Base-by-base conservation (phyloP, 2,113 vertebrate species). In the Pogonocichla stellata region DNA sequence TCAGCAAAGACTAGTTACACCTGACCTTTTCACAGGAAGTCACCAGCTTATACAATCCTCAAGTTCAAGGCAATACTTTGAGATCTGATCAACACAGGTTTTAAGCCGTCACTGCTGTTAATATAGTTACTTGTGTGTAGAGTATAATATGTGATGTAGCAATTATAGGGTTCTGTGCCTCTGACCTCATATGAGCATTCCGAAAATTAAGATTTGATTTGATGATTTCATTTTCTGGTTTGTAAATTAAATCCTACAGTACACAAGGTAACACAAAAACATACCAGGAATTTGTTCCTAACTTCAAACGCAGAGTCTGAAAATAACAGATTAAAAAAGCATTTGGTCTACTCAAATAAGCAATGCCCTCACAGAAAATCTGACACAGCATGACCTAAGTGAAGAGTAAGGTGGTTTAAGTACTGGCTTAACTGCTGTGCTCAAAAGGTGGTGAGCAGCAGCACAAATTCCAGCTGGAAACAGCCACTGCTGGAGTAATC, bases 1-100 rank as follows among this genome's bases (percentile, higher is more conserved):
- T 65, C 14, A 3, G 43, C 34, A 86, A 51, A 61, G 65, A 81
- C 43, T 33, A 82, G 45, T 56, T 77, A 62, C 67, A 83, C 50
- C 18, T 86, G 75, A 19, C 34, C 64, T 66, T 64, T 29, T 24
- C 64, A 89, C 42, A 80, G 75, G 54, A 95, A 96, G 77, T 14
- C 73, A 74, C 18, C 29, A 89, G 64, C 34, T 77, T 73, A 70
- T 28, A 70, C 23, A 48, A 20, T 23, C 45, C 51, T 70, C 25
- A 10, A 7, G 5, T 50, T 70, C 45, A 80, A 61, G 7, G 38
- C 16, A 33, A 45, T 54, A 74, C 14, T 61, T 3, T 29, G 6
- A 83, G 42, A 88, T 62, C 38, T 71, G 42, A 50, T 34, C 60
- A 48, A 64, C 31, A 56, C 2, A 38, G 38, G 25, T 57, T 83